phyloP scores from a whole-genome alignment of 2,797 vertebrate species.

The Tapirus indicus region DNA sequence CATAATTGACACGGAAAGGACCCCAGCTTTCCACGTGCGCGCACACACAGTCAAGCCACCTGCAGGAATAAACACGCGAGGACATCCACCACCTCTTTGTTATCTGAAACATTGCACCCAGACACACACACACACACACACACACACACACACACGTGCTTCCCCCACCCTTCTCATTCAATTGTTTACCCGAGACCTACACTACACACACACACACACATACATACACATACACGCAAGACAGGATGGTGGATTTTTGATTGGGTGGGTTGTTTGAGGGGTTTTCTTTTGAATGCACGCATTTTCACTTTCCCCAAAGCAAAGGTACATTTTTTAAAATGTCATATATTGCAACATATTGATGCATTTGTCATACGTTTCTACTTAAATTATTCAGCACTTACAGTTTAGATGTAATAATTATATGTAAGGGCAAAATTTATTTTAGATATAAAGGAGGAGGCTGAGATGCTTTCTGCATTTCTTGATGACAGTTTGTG shows the following conservation, averaged over 20 bases:
- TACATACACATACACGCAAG: not conserved
- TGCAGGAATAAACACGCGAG: not conserved
- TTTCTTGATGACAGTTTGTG: constrained; percentile 88
- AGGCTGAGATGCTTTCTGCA: constrained; percentile 88
- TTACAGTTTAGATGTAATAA: constrained; percentile 94
- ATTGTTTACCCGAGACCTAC: constrained; percentile 16
- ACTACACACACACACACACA: not conserved
- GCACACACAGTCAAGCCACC: constrained; percentile 45
- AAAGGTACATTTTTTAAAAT: constrained; percentile 92
- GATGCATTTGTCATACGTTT: constrained; percentile 97
- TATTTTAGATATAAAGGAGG: constrained; percentile 96
- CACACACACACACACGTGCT: not conserved
- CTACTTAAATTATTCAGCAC: constrained; percentile 97
- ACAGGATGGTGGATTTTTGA: constrained; percentile 74
- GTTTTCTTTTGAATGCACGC: constrained; percentile 91
- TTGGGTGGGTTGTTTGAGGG: constrained; percentile 69
- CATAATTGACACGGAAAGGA: constrained; percentile 91
- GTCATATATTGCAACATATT: constrained; percentile 96
- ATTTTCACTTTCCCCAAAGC: constrained; percentile 90
- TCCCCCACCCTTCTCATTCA: not conserved
- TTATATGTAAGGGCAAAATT: constrained; percentile 96
- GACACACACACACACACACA: not conserved
- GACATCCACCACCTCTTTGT: not conserved
- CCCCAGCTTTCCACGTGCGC: not conserved
- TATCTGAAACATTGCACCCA: not conserved